Percentiles rank a stretch among this genome's conserved stretches.
phyloP scores from a whole-genome alignment of 2,113 vertebrate genomes.

The Muntiacus muntjak region DNA sequence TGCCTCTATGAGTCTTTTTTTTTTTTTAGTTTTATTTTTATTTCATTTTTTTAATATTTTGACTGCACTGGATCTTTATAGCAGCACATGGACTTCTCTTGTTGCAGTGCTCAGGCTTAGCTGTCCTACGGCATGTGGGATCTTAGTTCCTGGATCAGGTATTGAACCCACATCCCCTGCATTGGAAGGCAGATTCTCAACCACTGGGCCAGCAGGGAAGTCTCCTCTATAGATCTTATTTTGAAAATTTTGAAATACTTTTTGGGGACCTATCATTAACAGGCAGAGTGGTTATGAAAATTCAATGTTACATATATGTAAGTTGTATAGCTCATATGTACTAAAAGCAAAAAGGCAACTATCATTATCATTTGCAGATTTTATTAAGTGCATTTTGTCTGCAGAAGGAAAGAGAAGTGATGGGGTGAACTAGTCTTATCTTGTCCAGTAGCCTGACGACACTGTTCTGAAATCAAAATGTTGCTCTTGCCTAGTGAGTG shows the following conservation, averaged over 20 bases:
- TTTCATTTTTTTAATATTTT: neutral
- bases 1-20: neutral
- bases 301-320: neutral
- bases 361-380: neutral
- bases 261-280: neutral
- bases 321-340: neutral
- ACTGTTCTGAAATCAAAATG: neutral
- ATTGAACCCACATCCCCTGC: neutral
- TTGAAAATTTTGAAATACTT: neutral
- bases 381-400: neutral
- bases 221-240: neutral
- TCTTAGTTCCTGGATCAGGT: neutral
- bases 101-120: neutral
- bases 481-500: neutral
- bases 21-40: neutral
- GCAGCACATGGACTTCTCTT: neutral
- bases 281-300: neutral
- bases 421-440: neutral
- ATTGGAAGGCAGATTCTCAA: neutral
- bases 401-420: neutral
- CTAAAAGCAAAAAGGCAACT: neutral
- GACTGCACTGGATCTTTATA: neutral
- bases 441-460: neutral
- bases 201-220: neutral
- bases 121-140: neutral